Percentiles rank a stretch among this genome's conserved stretches.
Conservation (phyloP, 2,797 vertebrate genomes). For the Rachycentron canadum region DNA sequence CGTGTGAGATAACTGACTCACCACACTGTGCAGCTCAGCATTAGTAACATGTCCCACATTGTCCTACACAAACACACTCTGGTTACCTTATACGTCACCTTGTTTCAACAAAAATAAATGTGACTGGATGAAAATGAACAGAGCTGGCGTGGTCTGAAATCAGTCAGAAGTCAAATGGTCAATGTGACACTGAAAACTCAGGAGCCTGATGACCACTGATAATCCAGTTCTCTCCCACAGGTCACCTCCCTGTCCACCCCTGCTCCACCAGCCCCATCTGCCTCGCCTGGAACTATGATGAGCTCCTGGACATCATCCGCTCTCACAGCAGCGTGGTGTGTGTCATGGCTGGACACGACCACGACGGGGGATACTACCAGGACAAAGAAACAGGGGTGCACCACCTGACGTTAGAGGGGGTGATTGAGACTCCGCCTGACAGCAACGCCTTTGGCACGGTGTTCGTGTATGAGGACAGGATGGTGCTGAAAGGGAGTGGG, state of each 20-base stretch:
- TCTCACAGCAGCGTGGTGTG: constrained; percentile 91
- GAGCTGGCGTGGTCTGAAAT: neutral
- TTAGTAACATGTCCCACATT: too few relatives aligned
- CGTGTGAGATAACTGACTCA: too few relatives aligned
- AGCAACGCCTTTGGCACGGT: constrained; percentile 90
- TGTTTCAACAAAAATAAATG: too few relatives aligned
- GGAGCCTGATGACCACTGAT: neutral
- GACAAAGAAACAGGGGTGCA: constrained; percentile 88
- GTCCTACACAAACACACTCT: too few relatives aligned
- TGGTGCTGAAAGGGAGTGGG: constrained; percentile 90
- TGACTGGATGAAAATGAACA: neutral
- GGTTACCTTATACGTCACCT: too few relatives aligned
- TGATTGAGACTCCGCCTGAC: constrained; percentile 91
- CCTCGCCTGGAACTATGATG: constrained; percentile 92
- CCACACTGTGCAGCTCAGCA: too few relatives aligned
- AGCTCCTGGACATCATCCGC: constrained; percentile 85
- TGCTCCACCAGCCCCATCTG: constrained; percentile 82
- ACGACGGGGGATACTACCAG: constrained; percentile 88
- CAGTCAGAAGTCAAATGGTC: neutral
- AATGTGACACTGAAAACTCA: neutral
- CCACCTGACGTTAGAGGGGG: constrained; percentile 90
- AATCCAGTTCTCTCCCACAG: constrained; percentile 71
- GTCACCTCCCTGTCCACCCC: constrained; percentile 93
- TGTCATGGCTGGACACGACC: constrained; percentile 92
- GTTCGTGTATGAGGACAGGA: constrained; percentile 89